Evolutionary conservation across 2,797 vertebrate genomes (phyloP).

Genomic region (Todus mexicanus): DNA sequence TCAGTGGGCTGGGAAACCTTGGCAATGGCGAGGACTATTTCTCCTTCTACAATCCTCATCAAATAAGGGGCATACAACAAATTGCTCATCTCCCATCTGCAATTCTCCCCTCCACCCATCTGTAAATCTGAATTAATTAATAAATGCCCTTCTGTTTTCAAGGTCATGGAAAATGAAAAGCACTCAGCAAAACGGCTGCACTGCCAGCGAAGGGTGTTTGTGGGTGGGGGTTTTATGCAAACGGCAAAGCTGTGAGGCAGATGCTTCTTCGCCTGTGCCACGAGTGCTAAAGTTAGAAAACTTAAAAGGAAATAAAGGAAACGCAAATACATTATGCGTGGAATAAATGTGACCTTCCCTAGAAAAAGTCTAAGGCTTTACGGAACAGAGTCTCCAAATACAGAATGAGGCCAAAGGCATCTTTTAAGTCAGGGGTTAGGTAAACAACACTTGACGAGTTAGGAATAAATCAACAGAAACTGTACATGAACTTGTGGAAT

Average conservation of each 20-base stretch:
- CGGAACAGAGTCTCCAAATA: background rate
- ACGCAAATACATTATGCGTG: background rate
- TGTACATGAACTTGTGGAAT: accelerated
- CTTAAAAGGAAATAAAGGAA: background rate
- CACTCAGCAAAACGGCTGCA: slow-evolving; percentile 22
- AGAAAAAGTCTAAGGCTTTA: background rate
- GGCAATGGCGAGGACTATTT: background rate
- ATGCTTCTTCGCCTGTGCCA: slow-evolving; percentile 10
- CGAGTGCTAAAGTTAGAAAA: background rate
- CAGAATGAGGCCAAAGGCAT: background rate
- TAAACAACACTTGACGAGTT: background rate
- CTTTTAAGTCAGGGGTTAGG: background rate
- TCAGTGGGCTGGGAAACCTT: background rate
- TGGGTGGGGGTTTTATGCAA: background rate
- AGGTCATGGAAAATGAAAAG: slow-evolving; percentile 56
- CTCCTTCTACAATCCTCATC: background rate
- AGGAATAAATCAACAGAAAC: background rate
- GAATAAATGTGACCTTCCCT: background rate
- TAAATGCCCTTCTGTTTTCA: slow-evolving; percentile 31
- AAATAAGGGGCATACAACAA: slow-evolving; percentile 26
- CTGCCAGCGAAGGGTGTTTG: slow-evolving; percentile 7
- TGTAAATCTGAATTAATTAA: slow-evolving; percentile 61
- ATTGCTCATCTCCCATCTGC: slow-evolving; percentile 22
- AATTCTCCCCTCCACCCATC: slow-evolving; percentile 54
- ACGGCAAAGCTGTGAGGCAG: background rate